These are phyloP conservation scores for Ditylenchus dipsaci DNA, from an alignment of 1,140 invertebrate genomes.

Conservation along the genomic window DNA sequence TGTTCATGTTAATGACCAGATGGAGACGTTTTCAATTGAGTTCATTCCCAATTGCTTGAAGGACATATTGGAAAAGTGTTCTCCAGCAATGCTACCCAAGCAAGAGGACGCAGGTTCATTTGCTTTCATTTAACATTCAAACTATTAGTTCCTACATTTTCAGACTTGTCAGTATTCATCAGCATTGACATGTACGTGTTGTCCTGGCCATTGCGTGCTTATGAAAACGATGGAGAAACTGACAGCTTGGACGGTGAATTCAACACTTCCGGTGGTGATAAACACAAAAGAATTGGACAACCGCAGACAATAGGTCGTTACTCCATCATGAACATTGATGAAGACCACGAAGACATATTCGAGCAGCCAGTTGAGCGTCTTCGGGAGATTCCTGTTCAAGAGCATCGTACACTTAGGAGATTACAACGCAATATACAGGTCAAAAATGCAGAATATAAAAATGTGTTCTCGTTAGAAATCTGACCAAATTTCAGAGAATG, in stretches of 20 bases:
- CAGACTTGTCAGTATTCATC: not conserved
- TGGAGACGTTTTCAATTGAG: constrained; percentile 28
- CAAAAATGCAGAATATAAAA: no score
- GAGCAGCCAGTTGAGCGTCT: constrained; percentile 9
- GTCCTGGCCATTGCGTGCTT: constrained; percentile 43
- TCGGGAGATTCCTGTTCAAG: constrained; percentile 26
- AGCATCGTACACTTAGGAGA: constrained; percentile 14
- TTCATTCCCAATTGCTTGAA: constrained; percentile 43
- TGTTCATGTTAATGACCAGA: constrained; percentile 21
- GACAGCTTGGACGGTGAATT: constrained; percentile 4
- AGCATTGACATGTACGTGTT: constrained; percentile 40
- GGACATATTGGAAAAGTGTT: constrained; percentile 20
- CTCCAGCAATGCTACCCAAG: not conserved
- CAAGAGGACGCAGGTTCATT: no score
- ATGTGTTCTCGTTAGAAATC: no score
- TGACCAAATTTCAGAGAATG: constrained; percentile 14
- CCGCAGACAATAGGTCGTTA: not conserved
- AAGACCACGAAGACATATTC: constrained; percentile 23
- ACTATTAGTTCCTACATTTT: not conserved
- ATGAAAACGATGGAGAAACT: constrained; percentile 29
- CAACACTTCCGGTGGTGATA: not conserved
- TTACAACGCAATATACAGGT: constrained; percentile 19
- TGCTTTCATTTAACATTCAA: no score
- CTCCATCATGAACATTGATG: not conserved
- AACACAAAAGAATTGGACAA: not conserved